Evolutionary conservation across 2,797 vertebrate species (phyloP), one percentile per base, ranked within the genome.

Genomic region (Gallinago solitaria): DNA sequence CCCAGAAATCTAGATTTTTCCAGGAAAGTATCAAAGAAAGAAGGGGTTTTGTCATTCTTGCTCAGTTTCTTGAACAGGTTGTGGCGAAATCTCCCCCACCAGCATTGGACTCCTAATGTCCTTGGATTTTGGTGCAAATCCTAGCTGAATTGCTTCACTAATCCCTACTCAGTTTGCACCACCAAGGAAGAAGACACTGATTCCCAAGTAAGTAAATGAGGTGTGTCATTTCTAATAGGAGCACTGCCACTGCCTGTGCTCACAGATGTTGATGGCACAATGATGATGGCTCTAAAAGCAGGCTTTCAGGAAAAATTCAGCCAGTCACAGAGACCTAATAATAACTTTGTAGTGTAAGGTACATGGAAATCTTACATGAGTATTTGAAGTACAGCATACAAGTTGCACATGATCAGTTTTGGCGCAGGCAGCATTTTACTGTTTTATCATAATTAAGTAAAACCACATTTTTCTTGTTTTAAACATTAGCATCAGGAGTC

Each of bases 341-440:
- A 37, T 57, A 61, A 6, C 30, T 39, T 17, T 37, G 12, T 14
- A 39, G 25, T 11, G 20, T 35, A 67, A 65, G 16, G 32, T 41
- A 70, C 13, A 56, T 1, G 1, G 9, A 45, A 53, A 19, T 50
- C 54, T 37, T 41, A 39, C 21, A 30, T 2, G 9, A 0, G 2
- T 14, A 14, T 24, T 23, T 89, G 25, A 60, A 61, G 20, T 54
- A 78, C 18, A 76, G 59, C 16, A 17, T 21, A 23, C 0, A 1
- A 37, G 16, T 37, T 60, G 8, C 24, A 11, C 16, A 9, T 25
- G 32, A 57, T 21, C 2, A 1, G 25, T 17, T 79, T 59, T 41
- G 37, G 5, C 45, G 41, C 30, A 50, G 23, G 30, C 27, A 74
- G 9, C 11, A 20, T 71, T 75, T 54, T 76, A 35, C 14, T 53